Percentiles rank a stretch among this genome's conserved stretches.
phyloP scores from a whole-genome alignment of 2,888 invertebrate species.

The Fragum whitleyi region DNA sequence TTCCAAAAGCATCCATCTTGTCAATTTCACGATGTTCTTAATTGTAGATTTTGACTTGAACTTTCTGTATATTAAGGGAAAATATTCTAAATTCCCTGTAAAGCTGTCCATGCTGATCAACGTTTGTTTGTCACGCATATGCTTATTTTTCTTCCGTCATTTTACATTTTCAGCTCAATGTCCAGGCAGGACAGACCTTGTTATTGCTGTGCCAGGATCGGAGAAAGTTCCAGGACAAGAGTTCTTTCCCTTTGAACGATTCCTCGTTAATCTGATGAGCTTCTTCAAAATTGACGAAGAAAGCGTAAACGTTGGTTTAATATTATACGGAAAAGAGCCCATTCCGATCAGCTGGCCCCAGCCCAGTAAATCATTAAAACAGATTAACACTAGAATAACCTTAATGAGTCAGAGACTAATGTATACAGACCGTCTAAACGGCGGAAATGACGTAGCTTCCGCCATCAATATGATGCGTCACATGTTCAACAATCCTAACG shows the following conservation, averaged over 20 bases:
- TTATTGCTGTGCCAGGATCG: constrained; percentile 69
- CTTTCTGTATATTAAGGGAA: too few species aligned
- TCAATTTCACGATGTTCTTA: too few species aligned
- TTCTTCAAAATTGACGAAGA: constrained; percentile 62
- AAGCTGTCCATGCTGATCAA: too few species aligned
- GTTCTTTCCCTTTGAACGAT: constrained; percentile 72
- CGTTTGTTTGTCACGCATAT: too few species aligned
- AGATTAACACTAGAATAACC: constrained; percentile 69
- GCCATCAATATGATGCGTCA: constrained; percentile 66
- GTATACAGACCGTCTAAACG: constrained; percentile 54
- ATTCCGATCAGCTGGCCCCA: constrained; percentile 63
- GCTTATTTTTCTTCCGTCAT: too few species aligned
- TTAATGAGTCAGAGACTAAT: constrained; percentile 64
- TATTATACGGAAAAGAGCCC: constrained; percentile 66
- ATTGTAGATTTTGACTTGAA: too few species aligned
- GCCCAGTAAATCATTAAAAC: constrained; percentile 62
- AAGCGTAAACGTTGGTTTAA: constrained; percentile 66
- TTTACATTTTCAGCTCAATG: constrained; percentile 65
- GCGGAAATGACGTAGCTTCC: constrained; percentile 62
- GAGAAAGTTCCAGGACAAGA: constrained; percentile 67
- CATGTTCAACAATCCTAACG: constrained; percentile 70
- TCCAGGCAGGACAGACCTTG: constrained; percentile 64
- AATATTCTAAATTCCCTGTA: too few species aligned
- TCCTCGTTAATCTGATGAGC: constrained; percentile 68
- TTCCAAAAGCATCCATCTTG: too few species aligned